A percentile compares a stretch with the other conserved stretches of the same genome.
phyloP scores from a whole-genome alignment of 2,888 invertebrate genomes.

The Pseudococcus longispinus region DNA sequence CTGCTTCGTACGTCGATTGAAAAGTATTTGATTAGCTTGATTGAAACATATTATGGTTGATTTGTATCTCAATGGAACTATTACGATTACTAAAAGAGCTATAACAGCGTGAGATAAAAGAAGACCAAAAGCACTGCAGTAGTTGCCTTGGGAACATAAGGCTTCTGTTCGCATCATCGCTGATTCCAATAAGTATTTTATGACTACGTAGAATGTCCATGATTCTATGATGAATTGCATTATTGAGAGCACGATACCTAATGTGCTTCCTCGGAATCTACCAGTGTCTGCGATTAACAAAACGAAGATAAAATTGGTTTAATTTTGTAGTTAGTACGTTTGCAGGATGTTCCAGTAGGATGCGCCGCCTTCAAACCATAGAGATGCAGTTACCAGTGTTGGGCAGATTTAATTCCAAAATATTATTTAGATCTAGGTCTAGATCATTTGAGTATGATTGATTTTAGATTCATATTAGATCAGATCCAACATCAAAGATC shows the following conservation, averaged over 20 bases:
- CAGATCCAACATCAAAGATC: no score
- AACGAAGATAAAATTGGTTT: no score
- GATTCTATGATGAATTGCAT: conserved; percentile 52
- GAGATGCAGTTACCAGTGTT: no score
- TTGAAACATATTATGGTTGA: conserved; percentile 54
- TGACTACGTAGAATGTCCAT: conserved; percentile 57
- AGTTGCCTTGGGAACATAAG: conserved; percentile 57
- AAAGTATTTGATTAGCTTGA: conserved; percentile 53
- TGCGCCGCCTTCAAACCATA: no score
- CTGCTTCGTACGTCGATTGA: conserved; percentile 38
- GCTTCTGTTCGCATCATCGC: conserved; percentile 47
- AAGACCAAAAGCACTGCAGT: conserved; percentile 58
- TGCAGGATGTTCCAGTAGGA: no score
- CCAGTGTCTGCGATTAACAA: neutral
- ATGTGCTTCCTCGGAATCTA: conserved; percentile 50
- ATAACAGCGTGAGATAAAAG: conserved; percentile 57
- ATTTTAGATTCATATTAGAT: no score
- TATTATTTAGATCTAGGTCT: no score
- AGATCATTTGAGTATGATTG: no score
- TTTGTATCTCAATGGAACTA: conserved; percentile 56
- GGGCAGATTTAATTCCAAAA: no score
- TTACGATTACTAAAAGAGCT: conserved; percentile 55
- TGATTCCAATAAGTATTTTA: conserved; percentile 55
- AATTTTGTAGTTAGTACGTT: no score
- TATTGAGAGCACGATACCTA: conserved; percentile 48